Evolutionary conservation across 2,797 vertebrate species (phyloP).

Genomic region (Carapus acus): DNA sequence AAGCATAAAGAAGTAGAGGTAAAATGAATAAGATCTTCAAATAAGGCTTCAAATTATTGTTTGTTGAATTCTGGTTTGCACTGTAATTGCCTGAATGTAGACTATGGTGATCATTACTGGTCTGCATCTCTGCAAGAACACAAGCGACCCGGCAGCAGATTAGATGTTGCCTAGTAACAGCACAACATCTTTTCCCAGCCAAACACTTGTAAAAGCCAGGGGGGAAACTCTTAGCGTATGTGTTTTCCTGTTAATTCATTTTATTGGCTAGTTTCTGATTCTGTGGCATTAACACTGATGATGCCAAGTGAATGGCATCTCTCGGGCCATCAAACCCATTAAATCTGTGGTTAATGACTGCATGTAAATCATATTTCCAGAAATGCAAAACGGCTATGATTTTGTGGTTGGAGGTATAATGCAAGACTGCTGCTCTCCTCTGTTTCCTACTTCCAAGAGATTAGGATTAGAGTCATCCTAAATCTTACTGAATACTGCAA

Average conservation of each 20-base stretch:
- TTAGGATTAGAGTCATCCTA: constrained; percentile 65
- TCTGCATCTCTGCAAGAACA: not conserved
- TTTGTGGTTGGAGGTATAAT: constrained; percentile 49
- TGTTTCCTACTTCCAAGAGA: constrained; percentile 49
- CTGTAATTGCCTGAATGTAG: not conserved
- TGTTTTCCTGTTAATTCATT: not conserved
- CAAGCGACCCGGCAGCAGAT: not conserved
- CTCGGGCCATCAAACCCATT: constrained; percentile 1
- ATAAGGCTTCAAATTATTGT: too few species aligned
- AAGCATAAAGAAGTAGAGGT: too few species aligned
- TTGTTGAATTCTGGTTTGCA: not conserved
- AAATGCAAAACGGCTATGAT: constrained; percentile 31
- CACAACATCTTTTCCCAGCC: not conserved
- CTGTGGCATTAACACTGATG: not conserved
- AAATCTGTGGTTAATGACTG: constrained; percentile 6
- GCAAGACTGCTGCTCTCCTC: constrained; percentile 36
- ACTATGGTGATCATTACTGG: not conserved
- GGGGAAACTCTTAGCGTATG: not conserved
- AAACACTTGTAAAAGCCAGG: not conserved
- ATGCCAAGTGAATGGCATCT: not conserved
- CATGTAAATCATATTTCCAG: constrained; percentile 35
- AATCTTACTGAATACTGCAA: constrained; percentile 62
- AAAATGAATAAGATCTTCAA: too few species aligned
- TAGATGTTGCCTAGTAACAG: not conserved
- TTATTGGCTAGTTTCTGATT: not conserved